Percentiles rank a stretch among this genome's conserved stretches.
These are phyloP conservation scores for Mungos mungo DNA, from an alignment of 2,113 vertebrate species.

Conservation along the genomic window DNA sequence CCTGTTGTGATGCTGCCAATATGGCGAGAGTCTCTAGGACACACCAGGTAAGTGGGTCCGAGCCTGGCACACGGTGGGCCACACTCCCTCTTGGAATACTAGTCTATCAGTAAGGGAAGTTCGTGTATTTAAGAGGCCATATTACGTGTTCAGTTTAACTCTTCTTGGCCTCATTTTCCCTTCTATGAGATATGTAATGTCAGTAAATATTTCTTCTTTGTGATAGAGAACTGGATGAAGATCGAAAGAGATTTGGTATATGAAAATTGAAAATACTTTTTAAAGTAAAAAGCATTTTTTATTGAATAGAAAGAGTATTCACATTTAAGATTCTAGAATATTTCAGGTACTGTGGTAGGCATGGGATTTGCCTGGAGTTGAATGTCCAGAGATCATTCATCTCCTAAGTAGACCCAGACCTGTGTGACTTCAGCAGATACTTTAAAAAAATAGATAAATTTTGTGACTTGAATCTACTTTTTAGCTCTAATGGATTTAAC, in stretches of 20 bases:
- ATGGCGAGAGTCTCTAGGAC: constrained; percentile 97
- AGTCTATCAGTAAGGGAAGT: neutral
- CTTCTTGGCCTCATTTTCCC: neutral
- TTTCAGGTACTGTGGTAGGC: neutral
- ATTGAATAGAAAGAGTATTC: neutral
- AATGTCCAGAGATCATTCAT: neutral
- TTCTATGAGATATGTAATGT: neutral
- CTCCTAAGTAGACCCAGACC: neutral
- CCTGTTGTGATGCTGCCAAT: constrained; percentile 97
- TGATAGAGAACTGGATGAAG: neutral
- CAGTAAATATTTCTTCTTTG: neutral
- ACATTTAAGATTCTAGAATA: neutral
- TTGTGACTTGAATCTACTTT: constrained; percentile 13
- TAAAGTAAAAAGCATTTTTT: constrained; percentile 18
- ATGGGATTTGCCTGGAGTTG: neutral
- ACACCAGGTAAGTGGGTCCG: constrained; percentile 91
- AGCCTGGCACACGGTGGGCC: neutral
- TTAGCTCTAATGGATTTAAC: neutral
- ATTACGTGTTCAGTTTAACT: neutral
- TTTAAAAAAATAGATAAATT: neutral
- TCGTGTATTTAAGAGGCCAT: neutral
- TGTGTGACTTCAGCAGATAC: neutral
- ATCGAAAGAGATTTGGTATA: neutral
- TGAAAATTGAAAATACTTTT: constrained; percentile 27
- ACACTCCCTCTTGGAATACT: neutral